Conservation (phyloP, 2,113 vertebrate genomes). For the Lampris megalopsis region DNA sequence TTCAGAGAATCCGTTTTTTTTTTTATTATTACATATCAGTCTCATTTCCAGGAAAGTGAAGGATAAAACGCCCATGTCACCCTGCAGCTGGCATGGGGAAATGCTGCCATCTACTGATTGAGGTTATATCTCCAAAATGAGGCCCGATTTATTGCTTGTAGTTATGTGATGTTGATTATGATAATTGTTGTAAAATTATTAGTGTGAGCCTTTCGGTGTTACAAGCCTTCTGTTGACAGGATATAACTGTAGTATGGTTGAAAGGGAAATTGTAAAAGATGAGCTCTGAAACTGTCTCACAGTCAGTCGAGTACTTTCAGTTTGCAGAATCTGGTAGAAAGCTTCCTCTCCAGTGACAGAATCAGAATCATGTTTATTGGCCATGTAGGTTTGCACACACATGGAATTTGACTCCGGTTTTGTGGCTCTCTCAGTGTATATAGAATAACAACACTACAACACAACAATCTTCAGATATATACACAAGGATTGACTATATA, state of each 20-base stretch:
- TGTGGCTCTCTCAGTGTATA: too few relatives aligned
- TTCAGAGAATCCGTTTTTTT: too few relatives aligned
- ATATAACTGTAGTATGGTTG: neutral
- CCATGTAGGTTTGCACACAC: too few relatives aligned
- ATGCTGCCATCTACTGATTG: conserved; percentile 63
- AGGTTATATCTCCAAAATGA: neutral
- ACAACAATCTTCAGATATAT: too few relatives aligned
- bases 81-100: conserved; percentile 18
- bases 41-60: neutral
- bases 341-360: neutral
- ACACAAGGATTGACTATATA: too few relatives aligned
- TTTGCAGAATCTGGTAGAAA: neutral
- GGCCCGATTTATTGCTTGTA: neutral
- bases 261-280: neutral
- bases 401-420: too few relatives aligned
- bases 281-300: neutral
- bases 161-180: neutral
- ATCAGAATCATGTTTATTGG: too few relatives aligned
- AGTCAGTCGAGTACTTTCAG: neutral
- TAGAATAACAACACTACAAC: too few relatives aligned
- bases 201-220: neutral
- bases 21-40: too few relatives aligned
- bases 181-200: neutral
- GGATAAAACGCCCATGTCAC: neutral
- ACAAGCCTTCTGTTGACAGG: neutral